Base-by-base conservation (phyloP, 2,113 vertebrate species). In the Condylura cristata region DNA sequence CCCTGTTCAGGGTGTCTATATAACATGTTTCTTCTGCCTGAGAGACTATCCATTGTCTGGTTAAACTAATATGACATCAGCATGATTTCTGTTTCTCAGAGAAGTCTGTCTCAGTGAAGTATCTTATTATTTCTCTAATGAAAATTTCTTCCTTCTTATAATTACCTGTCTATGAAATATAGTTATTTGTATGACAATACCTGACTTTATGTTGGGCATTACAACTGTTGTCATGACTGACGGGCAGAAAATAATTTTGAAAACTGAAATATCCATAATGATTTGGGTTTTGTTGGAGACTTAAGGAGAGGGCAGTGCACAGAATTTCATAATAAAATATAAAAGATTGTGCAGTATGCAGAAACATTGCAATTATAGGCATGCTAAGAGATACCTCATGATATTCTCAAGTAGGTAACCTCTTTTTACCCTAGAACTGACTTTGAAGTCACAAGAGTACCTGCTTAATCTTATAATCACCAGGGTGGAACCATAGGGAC, bases 201-300 rank as follows among this genome's bases (percentile, higher is more conserved):
- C 16, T 95, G 6, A 18, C 18, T 61, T 84, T 12, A 10, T 88
- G 4, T 60, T 85, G 39, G 13, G 16, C 26, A 51, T 48, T 86
- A 78, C 63, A 91, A 83, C 26, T 8, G 4, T 4, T 51, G 4
- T 28, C 17, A n/a, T 68, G 51, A 86, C 56, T 60, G 8, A 80
- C 81, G 68, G 48, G 76, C 28, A 70, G 65, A 82, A 91, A 41
- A 82, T 79, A 91, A 72, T 44, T 34, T 86, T 91, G 10, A 91
- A 91, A 86, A 39, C 10, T 37, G 28, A 95, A 91, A 82, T 8
- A 72, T 4, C 4, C 18, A 16, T 61, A 28, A 74, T 41, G 34
- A 46, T 14, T 78, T 89, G 7, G 14, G 37, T 74, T 17, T 56
- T 71, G 9, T 20, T 68, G 30, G 9, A 91, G 8, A 1, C 61